Base-by-base conservation (phyloP, 2,888 invertebrate genomes). In the Drymonia ruficornis region DNA sequence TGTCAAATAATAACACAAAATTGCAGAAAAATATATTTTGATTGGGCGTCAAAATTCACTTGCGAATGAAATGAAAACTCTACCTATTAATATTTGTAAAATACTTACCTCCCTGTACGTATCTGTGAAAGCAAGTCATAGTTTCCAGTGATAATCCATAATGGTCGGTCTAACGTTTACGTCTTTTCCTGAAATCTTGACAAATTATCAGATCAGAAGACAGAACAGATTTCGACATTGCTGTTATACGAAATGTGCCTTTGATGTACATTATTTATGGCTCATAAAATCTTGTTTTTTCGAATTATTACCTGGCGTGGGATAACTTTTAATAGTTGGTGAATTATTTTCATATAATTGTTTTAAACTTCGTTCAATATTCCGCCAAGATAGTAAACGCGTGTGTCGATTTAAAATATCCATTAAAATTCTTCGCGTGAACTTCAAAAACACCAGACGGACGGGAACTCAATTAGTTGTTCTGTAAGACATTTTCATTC, bases 221-320 rank as follows among this genome's bases (percentile, higher is more conserved):
- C 44, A 53, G 29, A 47, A 56, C 44, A 44, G 45, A 60, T 56
- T 64, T 42, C 40, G 12, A 55, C 43, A 55, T 53, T 59, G 42
- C 59, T 52, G 45, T 48, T 56, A 50, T 34, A 51, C 49, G 18
- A 49, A 49, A 59, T 57, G 19, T 16, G 40, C 56, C 55, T 70
- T 72, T 65, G 59, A 65, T 65, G 52, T 65, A 44, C 52, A 55
- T 63, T 63, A 65, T 68, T 70, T 71, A 72, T 61, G 56, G 55
- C 49, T 51, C 50, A 61, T 70, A 61, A 63, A 64, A 61, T 54
- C 58, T 51, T 62, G 53, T 66, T 63, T 62, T 65, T 55, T 53
- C 43, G 54, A 65, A 62, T 56, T 69, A 70, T 67, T 61, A 61
- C 60, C 50, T 50, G 31, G 56, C 64, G 58, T 54, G 48, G 56